phyloP scores from a whole-genome alignment of 2,888 invertebrate species.

The Phragmatobia fuliginosa region DNA sequence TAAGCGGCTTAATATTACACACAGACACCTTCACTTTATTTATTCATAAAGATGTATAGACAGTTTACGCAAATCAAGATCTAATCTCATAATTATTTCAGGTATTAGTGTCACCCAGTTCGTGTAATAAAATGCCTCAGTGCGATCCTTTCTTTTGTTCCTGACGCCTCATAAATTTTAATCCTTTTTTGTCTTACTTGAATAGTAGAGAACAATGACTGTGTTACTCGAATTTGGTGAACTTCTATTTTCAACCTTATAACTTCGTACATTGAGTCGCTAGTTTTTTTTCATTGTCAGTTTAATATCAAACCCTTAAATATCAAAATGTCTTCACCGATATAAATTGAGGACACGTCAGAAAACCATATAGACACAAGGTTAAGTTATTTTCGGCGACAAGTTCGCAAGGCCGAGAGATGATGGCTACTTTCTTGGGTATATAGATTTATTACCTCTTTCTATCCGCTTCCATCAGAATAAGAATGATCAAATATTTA shows the following conservation, averaged over 20 bases:
- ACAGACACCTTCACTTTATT: no score
- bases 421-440: not conserved
- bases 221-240: slow-evolving; percentile 1
- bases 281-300: not conserved
- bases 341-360: not conserved
- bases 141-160: not conserved
- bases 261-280: not conserved
- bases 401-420: not conserved
- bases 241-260: not conserved
- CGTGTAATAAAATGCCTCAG: not conserved
- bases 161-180: slow-evolving; percentile 3
- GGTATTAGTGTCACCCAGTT: not conserved
- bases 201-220: slow-evolving; percentile 13
- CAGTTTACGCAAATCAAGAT: not conserved
- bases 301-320: not conserved
- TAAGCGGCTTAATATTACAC: no score
- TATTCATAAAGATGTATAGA: no score
- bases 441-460: not conserved
- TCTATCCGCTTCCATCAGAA: not conserved
- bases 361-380: not conserved
- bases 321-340: not conserved
- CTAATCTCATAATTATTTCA: not conserved
- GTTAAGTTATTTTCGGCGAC: not conserved
- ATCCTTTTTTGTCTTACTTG: not conserved
- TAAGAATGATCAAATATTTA: not conserved